Percentiles rank a stretch among this genome's conserved stretches.
These are phyloP conservation scores for Chloropsis hardwickii DNA, from an alignment of 2,113 vertebrate genomes.

Conservation along the genomic window DNA sequence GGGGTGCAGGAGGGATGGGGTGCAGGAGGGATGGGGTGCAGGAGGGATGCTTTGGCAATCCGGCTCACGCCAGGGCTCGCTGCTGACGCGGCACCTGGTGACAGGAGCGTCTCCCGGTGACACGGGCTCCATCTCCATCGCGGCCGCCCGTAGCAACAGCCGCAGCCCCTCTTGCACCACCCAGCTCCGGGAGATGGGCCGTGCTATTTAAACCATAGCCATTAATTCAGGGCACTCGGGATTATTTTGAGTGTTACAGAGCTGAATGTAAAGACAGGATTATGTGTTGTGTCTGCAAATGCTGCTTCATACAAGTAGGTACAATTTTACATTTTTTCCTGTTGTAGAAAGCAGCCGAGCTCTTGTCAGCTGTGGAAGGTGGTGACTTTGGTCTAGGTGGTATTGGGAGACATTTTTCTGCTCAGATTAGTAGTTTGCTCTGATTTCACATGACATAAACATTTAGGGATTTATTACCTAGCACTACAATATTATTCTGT, in stretches of 20 bases:
- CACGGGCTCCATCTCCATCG: constrained; percentile 17
- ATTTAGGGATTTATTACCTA: not conserved
- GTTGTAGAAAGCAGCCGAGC: not conserved
- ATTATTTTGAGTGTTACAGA: not conserved
- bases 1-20: not conserved
- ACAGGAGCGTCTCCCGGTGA: constrained; percentile 63
- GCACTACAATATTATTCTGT: not conserved
- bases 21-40: not conserved
- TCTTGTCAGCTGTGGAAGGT: not conserved
- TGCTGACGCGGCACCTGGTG: constrained; percentile 23
- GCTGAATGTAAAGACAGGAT: not conserved
- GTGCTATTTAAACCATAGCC: fast-evolving
- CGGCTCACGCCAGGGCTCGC: not conserved
- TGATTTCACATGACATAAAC: not conserved
- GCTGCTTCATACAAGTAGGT: constrained; percentile 55
- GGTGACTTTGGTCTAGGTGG: not conserved
- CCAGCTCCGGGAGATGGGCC: not conserved
- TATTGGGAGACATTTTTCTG: not conserved
- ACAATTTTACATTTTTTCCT: not conserved
- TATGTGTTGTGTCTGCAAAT: not conserved
- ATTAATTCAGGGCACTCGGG: not conserved
- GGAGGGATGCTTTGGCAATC: not conserved
- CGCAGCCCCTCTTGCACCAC: not conserved
- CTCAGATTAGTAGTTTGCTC: not conserved
- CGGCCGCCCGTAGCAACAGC: constrained; percentile 69